These are phyloP conservation scores for Enteromius trimaculatus DNA, from an alignment of 2,797 vertebrate genomes.

Conservation along the genomic window DNA sequence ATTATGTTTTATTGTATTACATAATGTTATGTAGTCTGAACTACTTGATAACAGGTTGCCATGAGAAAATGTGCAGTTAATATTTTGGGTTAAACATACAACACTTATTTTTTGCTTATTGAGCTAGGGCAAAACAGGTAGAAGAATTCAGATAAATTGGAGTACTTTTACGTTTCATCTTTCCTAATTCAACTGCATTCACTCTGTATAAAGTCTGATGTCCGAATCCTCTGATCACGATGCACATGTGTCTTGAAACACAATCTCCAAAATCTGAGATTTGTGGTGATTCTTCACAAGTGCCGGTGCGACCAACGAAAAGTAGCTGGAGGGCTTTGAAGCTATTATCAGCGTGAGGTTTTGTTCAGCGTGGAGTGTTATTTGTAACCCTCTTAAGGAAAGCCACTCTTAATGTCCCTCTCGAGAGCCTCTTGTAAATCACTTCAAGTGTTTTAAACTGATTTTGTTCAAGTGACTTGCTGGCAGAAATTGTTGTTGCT, in stretches of 20 bases:
- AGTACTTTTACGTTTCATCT: neutral
- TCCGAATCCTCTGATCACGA: conserved; percentile 20
- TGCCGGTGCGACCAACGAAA: neutral
- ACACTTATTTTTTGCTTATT: too few species aligned
- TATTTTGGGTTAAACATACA: neutral
- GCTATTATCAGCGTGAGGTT: conserved; percentile 68
- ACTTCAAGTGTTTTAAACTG: conserved; percentile 78
- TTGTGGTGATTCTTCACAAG: conserved; percentile 25
- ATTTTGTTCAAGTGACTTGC: conserved; percentile 65
- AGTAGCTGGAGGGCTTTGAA: conserved; percentile 45
- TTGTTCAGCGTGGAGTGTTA: conserved; percentile 74
- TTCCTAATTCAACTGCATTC: conserved; percentile 13
- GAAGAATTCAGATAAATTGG: neutral
- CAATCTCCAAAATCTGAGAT: neutral
- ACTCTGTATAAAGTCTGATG: conserved; percentile 14
- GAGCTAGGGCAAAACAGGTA: too few species aligned
- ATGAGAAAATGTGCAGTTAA: neutral
- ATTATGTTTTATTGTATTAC: neutral
- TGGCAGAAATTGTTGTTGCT: neutral
- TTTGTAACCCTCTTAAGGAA: conserved; percentile 80
- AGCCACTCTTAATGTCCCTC: conserved; percentile 67
- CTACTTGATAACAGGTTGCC: neutral
- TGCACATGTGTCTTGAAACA: conserved; percentile 40
- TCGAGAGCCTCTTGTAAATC: conserved; percentile 76
- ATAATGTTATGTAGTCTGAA: neutral